Conservation (phyloP, 2,888 invertebrate genomes). For the Drosophila putrida region DNA sequence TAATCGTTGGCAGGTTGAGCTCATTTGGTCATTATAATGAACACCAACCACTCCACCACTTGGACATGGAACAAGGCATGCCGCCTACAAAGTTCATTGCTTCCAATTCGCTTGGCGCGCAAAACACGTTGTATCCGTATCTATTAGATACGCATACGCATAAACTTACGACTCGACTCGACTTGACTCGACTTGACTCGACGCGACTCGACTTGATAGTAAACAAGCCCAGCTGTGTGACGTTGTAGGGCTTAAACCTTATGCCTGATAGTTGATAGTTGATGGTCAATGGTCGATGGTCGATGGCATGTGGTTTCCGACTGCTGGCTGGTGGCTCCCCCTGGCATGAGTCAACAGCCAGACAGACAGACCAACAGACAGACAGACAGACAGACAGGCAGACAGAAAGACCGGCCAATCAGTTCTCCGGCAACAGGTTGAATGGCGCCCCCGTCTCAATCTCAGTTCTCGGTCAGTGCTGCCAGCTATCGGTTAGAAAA, state of each 20-base stretch:
- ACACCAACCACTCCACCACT: conserved; percentile 21
- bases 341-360: conserved; percentile 57
- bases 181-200: too few species aligned
- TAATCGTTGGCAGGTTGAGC: conserved; percentile 62
- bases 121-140: conserved; percentile 54
- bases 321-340: conserved; percentile 17
- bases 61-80: conserved; percentile 25
- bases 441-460: conserved; percentile 21
- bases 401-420: neutral
- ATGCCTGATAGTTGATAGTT: conserved; percentile 10
- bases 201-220: conserved; percentile 16
- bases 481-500: too few species aligned
- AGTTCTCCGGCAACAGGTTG: conserved; percentile 62
- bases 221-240: conserved; percentile 36
- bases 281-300: neutral
- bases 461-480: too few species aligned
- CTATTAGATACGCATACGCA: conserved; percentile 39
- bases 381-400: too few species aligned
- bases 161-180: neutral
- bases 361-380: neutral
- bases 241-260: conserved; percentile 4
- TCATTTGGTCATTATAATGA: conserved; percentile 59
- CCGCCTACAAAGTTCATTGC: conserved; percentile 59
- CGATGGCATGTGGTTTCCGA: neutral
- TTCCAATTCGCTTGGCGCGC: conserved; percentile 37